Evolutionary conservation across 2,797 vertebrate genomes (phyloP).

Genomic region (Gallirallus australis): DNA sequence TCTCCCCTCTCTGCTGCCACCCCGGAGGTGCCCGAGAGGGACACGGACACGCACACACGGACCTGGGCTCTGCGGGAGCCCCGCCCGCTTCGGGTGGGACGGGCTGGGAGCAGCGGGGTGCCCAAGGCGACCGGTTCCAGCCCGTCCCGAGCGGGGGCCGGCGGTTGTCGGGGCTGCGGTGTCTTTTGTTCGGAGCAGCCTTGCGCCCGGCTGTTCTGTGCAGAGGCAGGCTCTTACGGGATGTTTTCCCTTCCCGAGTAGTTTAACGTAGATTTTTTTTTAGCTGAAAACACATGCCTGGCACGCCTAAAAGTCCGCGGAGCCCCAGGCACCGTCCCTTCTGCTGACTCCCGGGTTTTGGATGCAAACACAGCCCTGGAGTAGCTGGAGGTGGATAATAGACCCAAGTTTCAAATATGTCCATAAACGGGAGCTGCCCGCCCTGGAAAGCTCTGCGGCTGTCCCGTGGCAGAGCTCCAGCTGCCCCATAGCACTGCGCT

Average conservation of each 20-base stretch:
- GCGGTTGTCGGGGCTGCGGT: not conserved
- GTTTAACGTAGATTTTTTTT: not conserved
- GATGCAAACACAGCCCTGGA: not conserved
- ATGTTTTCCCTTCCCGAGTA: not conserved
- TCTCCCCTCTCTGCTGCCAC: not conserved
- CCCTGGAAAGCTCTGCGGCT: not conserved
- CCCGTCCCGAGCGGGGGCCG: too few relatives aligned
- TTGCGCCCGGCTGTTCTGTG: not conserved
- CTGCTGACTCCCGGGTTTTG: not conserved
- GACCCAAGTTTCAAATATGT: not conserved
- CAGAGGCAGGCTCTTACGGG: not conserved
- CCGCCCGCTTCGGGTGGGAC: not conserved
- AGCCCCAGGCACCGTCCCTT: not conserved
- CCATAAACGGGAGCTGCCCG: not conserved
- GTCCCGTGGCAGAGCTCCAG: constrained; percentile 10
- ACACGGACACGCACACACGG: too few relatives aligned
- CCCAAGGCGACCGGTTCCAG: too few relatives aligned
- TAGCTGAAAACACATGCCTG: not conserved
- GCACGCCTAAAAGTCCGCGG: not conserved
- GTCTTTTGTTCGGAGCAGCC: constrained; percentile 30
- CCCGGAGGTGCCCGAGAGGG: not conserved
- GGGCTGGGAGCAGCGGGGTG: too few relatives aligned
- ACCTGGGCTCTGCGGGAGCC: not conserved
- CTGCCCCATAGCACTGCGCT: not conserved
- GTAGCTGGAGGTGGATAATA: not conserved